Base-by-base conservation (phyloP, 2,113 vertebrate genomes). In the Okapia johnstoni region DNA sequence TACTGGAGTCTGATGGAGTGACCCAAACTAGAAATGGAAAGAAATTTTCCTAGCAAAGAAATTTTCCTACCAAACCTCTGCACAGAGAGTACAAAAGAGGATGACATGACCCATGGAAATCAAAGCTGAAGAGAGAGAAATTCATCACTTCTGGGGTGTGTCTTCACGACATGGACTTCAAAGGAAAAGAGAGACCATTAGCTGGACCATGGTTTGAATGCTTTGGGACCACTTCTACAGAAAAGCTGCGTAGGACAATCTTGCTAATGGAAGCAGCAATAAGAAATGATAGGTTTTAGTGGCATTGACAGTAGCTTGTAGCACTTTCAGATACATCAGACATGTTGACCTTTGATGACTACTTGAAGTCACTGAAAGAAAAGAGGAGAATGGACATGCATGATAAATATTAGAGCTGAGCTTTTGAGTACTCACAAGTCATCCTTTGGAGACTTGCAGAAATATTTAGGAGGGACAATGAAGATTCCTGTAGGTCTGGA, bases 31-130 rank as follows among this genome's bases (percentile, higher is more conserved):
- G 81, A 46, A 63, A 88, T 33, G n/a, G 48, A 79, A 92, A 84
- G 36, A 81, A 55, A 21, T 50, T 58, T 83, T 90, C 66, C 66
- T 73, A 73, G 66, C n/a, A 79, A 90, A 84, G 40, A 81, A 58
- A 25, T 50, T 58, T 83, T 90, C 66, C 57, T 76, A 14, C 5
- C 40, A 36, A 83, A 94, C 40, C 70, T 76, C 40, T 43, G 40
- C 57, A 77, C 66, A 33, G 26, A 58, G 4, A 66, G 16, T 30
- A 19, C 48, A n/a, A 8, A 89, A 28, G 14, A 70, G 19, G 26
- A 88, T 66, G 54, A 26, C 13, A 28, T 30, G 57, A 80, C 1
- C 5, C 11, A 12, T 19, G 43, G 12, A 77, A 46, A 7, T 57
- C n/a, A 15, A 58, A 70, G 58, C 28, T 48, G 52, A 88, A 15